Evolutionary conservation across 2,113 vertebrate species (phyloP).

Genomic region (Gyps fulvus): DNA sequence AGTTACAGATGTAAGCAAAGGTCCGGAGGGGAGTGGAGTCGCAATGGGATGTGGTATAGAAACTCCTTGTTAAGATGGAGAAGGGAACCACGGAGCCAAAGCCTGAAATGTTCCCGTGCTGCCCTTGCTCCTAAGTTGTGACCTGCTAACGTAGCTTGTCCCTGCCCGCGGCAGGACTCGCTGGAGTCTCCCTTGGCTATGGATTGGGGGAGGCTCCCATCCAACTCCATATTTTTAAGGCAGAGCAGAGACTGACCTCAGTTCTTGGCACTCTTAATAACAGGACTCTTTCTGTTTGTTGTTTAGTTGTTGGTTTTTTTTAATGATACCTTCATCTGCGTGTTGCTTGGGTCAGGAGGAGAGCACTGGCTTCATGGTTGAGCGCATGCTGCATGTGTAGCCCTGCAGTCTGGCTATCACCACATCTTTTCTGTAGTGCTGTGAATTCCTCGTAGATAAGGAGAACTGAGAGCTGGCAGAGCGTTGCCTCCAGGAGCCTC

Average conservation of each 20-base stretch:
- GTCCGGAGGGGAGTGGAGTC: neutral
- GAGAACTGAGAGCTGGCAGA: neutral
- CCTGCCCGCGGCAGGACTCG: neutral
- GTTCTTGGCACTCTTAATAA: neutral
- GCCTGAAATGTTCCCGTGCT: neutral
- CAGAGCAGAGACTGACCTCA: neutral
- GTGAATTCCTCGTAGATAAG: neutral
- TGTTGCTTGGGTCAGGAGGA: neutral
- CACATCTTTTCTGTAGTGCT: neutral
- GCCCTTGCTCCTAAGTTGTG: neutral
- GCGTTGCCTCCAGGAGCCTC: neutral
- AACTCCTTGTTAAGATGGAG: neutral
- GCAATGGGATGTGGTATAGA: accelerated
- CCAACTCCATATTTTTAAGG: neutral
- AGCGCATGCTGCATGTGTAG: neutral
- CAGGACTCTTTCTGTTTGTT: neutral
- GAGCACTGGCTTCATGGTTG: neutral
- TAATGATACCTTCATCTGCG: neutral
- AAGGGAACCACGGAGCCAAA: neutral
- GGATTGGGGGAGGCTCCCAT: neutral
- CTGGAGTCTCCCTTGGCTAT: neutral
- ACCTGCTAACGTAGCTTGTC: neutral
- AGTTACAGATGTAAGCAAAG: neutral
- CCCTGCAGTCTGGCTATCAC: neutral
- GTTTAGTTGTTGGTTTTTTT: neutral